phyloP scores from a whole-genome alignment of 2,113 vertebrate genomes.

The Gobiocypris rarus region DNA sequence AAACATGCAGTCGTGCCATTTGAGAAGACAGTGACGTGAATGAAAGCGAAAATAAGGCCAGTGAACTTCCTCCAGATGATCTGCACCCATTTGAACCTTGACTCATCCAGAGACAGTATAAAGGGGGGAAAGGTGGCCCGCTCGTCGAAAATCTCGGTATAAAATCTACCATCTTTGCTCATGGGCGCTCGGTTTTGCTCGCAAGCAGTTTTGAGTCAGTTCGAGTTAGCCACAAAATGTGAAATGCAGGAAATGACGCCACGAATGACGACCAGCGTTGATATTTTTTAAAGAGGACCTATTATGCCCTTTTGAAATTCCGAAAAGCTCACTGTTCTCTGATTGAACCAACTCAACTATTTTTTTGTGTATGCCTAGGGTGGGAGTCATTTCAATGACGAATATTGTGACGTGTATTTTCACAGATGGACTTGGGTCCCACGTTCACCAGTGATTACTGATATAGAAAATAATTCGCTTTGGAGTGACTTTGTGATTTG shows the following conservation, averaged over 20 bases:
- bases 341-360: too few species aligned
- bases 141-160: neutral
- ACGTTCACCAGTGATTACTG: too few species aligned
- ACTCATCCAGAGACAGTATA: constrained; percentile 2
- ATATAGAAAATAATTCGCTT: too few species aligned
- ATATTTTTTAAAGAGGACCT: neutral
- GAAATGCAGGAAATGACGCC: neutral
- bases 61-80: constrained; percentile 13
- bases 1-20: constrained; percentile 37
- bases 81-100: constrained; percentile 7
- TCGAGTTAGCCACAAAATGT: neutral
- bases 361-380: too few species aligned
- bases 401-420: too few species aligned
- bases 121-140: neutral
- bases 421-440: too few species aligned
- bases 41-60: constrained; percentile 27
- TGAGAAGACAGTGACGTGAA: constrained; percentile 39
- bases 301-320: too few species aligned
- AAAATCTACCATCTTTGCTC: neutral
- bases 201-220: neutral
- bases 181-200: neutral
- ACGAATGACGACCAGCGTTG: neutral
- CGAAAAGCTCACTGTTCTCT: too few species aligned
- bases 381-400: too few species aligned
- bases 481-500: too few species aligned